Percentiles rank a stretch among this genome's conserved stretches.
Evolutionary conservation across 1,140 invertebrate genomes (phyloP).

Genomic region (Neotoxoptera formosana): DNA sequence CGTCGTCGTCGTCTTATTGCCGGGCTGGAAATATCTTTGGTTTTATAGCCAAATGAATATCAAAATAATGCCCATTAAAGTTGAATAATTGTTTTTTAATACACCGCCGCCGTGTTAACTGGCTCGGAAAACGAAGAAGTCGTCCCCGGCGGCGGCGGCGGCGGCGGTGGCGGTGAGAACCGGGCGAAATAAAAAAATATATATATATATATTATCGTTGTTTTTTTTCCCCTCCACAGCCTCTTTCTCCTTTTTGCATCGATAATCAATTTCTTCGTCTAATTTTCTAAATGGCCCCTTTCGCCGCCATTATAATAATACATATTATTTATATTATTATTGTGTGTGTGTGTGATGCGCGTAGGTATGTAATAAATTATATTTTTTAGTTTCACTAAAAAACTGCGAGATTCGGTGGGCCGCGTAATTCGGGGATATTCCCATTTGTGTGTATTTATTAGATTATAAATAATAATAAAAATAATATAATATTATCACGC

Average conservation of each 20-base stretch:
- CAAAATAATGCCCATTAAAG: slow-evolving; percentile 58
- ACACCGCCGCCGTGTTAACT: slow-evolving; percentile 42
- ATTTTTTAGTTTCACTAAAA: slow-evolving; percentile 8
- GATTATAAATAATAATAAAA: background rate
- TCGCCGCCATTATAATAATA: background rate
- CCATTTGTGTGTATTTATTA: background rate
- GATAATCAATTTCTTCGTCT: slow-evolving; percentile 54
- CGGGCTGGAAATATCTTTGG: slow-evolving; percentile 42
- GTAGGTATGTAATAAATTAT: background rate
- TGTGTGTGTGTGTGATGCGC: background rate
- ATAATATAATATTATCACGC: background rate
- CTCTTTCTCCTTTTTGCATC: slow-evolving; percentile 39
- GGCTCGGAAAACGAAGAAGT: slow-evolving; percentile 54
- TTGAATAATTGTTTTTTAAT: slow-evolving; percentile 58
- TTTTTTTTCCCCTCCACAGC: background rate
- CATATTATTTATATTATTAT: background rate
- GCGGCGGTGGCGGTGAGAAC: background rate
- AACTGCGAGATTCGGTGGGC: slow-evolving; percentile 3
- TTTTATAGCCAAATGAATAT: slow-evolving; percentile 58
- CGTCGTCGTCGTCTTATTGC: background rate
- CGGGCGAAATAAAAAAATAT: background rate
- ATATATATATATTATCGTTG: background rate
- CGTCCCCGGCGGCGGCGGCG: background rate
- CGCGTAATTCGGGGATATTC: slow-evolving; percentile 25
- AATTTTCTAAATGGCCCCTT: slow-evolving; percentile 41